Evolutionary conservation across 2,888 invertebrate genomes (phyloP).

Genomic region (Masnerella sp.): DNA sequence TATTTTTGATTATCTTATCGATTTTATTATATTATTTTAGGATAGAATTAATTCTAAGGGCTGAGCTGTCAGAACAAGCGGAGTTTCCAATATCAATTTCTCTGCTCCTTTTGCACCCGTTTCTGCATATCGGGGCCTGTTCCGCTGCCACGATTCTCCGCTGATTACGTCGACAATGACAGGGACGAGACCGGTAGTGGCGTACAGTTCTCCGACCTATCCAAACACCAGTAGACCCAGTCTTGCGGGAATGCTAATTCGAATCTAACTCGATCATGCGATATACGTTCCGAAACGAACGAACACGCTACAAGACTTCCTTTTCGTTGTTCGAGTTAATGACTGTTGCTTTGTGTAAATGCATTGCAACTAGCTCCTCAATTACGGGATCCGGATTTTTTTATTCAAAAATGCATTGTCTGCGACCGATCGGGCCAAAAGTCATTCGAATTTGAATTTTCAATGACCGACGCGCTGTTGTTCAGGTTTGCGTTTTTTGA

Average conservation of each 20-base stretch:
- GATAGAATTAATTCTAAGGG: no score
- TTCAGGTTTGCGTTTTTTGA: neutral
- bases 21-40: no score
- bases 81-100: no score
- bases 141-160: no score
- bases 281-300: constrained; percentile 39
- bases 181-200: constrained; percentile 67
- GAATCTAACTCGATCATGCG: constrained; percentile 53
- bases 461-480: neutral
- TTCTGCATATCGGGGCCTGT: constrained; percentile 40
- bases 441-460: constrained; percentile 18
- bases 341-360: constrained; percentile 36
- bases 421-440: neutral
- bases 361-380: constrained; percentile 16
- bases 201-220: constrained; percentile 54
- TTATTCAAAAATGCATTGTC: constrained; percentile 6
- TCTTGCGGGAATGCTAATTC: constrained; percentile 65
- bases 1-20: no score
- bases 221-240: constrained; percentile 52
- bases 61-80: no score
- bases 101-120: no score
- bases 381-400: constrained; percentile 6
- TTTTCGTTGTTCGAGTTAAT: constrained; percentile 48
- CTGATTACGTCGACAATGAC: constrained; percentile 63
- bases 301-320: constrained; percentile 54